Conservation (phyloP, 2,888 invertebrate species). For the Deilephila elpenor region DNA sequence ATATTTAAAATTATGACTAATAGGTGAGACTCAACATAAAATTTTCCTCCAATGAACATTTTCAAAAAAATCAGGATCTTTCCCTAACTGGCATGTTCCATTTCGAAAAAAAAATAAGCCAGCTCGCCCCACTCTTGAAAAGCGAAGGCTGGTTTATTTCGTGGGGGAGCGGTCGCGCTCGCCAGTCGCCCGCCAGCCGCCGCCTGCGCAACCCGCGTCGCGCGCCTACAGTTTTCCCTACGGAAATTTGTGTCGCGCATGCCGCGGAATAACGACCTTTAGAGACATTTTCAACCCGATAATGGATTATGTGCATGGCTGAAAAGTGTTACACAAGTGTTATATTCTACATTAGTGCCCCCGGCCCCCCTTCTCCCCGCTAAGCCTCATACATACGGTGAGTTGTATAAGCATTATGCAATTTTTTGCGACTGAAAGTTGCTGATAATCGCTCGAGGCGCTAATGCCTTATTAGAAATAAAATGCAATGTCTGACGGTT, state of each 20-base stretch:
- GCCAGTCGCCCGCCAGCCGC: slow-evolving; percentile 75
- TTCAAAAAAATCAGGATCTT: slow-evolving; percentile 36
- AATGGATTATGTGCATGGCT: slow-evolving; percentile 82
- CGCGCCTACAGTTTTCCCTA: slow-evolving; percentile 77
- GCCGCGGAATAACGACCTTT: slow-evolving; percentile 43
- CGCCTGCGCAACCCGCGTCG: slow-evolving; percentile 70
- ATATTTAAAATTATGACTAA: not conserved
- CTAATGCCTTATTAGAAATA: slow-evolving; percentile 58
- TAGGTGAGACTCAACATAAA: not conserved
- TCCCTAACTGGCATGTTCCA: slow-evolving; percentile 43
- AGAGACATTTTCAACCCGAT: slow-evolving; percentile 44
- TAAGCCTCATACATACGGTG: slow-evolving; percentile 51
- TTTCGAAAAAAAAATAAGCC: slow-evolving; percentile 56
- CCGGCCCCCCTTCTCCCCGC: slow-evolving; percentile 64
- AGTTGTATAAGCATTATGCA: slow-evolving; percentile 57
- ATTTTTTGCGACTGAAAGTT: slow-evolving; percentile 63
- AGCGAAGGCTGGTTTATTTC: slow-evolving; percentile 78
- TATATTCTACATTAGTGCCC: slow-evolving; percentile 68
- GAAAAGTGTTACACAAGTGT: slow-evolving; percentile 71
- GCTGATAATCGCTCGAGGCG: slow-evolving; percentile 54
- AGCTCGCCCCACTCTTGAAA: slow-evolving; percentile 68
- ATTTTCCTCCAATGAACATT: slow-evolving; percentile 27
- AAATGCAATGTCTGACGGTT: slow-evolving; percentile 34
- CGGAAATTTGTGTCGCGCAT: slow-evolving; percentile 82
- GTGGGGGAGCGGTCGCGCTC: slow-evolving; percentile 60